Percentiles rank a stretch among this genome's conserved stretches.
These are phyloP conservation scores for Heliconius nattereri DNA, from an alignment of 1,140 invertebrate genomes.

Conservation along the genomic window DNA sequence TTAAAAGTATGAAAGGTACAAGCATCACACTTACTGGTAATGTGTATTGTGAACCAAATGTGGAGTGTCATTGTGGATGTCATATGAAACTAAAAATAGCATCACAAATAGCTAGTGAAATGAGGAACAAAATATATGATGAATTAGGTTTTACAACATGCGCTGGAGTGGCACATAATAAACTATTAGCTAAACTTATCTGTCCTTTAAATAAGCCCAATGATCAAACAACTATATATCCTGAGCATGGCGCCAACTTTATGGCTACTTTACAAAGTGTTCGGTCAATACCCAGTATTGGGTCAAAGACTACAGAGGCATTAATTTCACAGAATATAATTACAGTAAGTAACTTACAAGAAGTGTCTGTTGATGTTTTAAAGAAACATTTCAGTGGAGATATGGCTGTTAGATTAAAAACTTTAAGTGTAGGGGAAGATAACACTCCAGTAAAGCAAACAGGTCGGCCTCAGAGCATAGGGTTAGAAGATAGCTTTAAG, in stretches of 20 bases:
- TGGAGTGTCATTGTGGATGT: constrained; percentile 87
- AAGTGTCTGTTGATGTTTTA: constrained; percentile 82
- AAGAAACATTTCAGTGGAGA: constrained; percentile 84
- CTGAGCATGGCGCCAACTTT: constrained; percentile 83
- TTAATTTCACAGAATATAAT: constrained; percentile 84
- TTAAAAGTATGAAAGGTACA: constrained; percentile 59
- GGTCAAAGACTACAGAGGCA: constrained; percentile 84
- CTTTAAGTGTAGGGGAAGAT: constrained; percentile 87
- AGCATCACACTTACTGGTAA: constrained; percentile 78
- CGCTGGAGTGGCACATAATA: constrained; percentile 92
- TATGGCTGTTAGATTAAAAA: constrained; percentile 85
- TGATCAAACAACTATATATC: constrained; percentile 89
- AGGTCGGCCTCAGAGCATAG: constrained; percentile 86
- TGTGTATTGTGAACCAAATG: constrained; percentile 79
- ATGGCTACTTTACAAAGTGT: constrained; percentile 84
- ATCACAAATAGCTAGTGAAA: constrained; percentile 86
- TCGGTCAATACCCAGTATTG: constrained; percentile 87
- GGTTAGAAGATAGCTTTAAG: constrained; percentile 88
- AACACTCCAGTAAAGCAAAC: constrained; percentile 85
- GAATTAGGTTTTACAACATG: constrained; percentile 88
- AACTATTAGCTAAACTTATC: constrained; percentile 90
- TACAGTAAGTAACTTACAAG: constrained; percentile 85
- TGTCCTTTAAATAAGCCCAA: constrained; percentile 89
- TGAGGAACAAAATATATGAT: constrained; percentile 84
- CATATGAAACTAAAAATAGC: constrained; percentile 84